These are phyloP conservation scores for Tachina grossa DNA, from an alignment of 2,888 invertebrate genomes.

Conservation along the genomic window DNA sequence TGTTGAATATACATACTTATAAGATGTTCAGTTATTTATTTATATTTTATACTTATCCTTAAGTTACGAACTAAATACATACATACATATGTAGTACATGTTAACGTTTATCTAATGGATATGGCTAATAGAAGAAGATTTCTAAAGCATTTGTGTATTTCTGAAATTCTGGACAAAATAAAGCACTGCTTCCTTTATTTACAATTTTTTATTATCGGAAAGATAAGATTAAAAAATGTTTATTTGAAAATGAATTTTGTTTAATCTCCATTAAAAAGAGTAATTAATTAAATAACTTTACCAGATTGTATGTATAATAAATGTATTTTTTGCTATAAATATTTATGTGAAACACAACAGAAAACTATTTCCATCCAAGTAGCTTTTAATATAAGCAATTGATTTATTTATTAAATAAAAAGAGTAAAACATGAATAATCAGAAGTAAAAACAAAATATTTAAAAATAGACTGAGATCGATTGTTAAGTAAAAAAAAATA, in stretches of 20 bases:
- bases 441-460: slow-evolving; percentile 69
- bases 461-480: slow-evolving; percentile 72
- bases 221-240: not conserved
- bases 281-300: slow-evolving; percentile 48
- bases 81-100: not conserved
- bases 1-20: slow-evolving; percentile 8
- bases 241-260: slow-evolving; percentile 29
- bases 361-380: slow-evolving; percentile 71
- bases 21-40: slow-evolving; percentile 15
- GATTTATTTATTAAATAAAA: slow-evolving; percentile 73
- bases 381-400: slow-evolving; percentile 72
- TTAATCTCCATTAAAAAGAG: slow-evolving; percentile 29
- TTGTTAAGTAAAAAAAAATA: slow-evolving; percentile 66
- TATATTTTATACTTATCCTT: not conserved
- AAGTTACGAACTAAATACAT: not conserved
- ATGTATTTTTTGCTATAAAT: slow-evolving; percentile 70
- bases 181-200: slow-evolving; percentile 62
- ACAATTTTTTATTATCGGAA: slow-evolving; percentile 43
- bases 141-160: slow-evolving; percentile 3
- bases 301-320: slow-evolving; percentile 53
- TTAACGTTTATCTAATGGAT: slow-evolving; percentile 31
- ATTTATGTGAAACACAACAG: slow-evolving; percentile 68
- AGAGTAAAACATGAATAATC: slow-evolving; percentile 75
- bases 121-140: slow-evolving; percentile 71
- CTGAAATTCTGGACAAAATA: slow-evolving; percentile 13